Percentiles rank a stretch among this genome's conserved stretches.
phyloP scores from a whole-genome alignment of 2,888 invertebrate species.

The Drosophila fungiperda region DNA sequence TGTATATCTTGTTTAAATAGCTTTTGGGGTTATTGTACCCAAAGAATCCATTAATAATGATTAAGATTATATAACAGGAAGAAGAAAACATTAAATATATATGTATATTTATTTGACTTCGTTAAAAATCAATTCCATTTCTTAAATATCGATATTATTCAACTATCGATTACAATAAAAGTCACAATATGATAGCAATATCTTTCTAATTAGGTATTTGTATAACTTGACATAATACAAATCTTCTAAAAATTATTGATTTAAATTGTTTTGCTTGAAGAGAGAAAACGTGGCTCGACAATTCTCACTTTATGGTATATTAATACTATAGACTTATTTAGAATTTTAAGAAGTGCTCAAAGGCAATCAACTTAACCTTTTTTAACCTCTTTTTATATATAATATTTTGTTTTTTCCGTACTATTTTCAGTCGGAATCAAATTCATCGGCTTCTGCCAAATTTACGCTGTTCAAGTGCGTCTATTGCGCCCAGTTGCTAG shows the following conservation, averaged over 20 bases:
- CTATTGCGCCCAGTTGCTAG: constrained; percentile 86
- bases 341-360: neutral
- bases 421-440: constrained; percentile 79
- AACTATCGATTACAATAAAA: neutral
- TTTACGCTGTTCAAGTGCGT: constrained; percentile 86
- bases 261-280: neutral
- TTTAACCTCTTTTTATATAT: neutral
- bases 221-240: neutral
- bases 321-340: neutral
- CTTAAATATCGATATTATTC: neutral
- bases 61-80: neutral
- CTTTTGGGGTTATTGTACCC: neutral
- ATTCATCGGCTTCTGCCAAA: constrained; percentile 83
- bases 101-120: neutral
- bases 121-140: neutral
- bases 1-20: neutral
- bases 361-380: neutral
- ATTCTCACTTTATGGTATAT: neutral
- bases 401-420: neutral
- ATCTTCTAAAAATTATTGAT: neutral
- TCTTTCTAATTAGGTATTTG: neutral
- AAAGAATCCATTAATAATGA: neutral
- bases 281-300: neutral
- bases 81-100: neutral
- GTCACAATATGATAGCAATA: neutral